Evolutionary conservation across 64 coral and sea anemone genomes (phyloP), one percentile per base, ranked within the genome.

Genomic region (Montipora foliosa): DNA sequence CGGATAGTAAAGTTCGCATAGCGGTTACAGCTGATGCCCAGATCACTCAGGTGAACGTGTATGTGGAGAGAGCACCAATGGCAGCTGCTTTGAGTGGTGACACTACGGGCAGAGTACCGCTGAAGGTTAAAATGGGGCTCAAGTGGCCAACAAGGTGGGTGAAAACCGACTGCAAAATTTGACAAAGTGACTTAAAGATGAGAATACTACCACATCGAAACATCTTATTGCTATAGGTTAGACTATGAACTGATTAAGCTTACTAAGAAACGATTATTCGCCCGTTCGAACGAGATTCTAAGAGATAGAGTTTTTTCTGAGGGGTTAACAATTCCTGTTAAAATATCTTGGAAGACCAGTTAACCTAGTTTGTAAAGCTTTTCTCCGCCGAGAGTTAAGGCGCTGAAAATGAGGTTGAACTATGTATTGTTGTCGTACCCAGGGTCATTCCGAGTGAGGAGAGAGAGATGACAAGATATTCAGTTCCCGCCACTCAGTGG

Each of bases 11-110:
- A 82, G 93, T 98, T 50, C 93, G 96, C 64, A 98, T 98, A 85
- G 74, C 91, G 5, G 93, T 92, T 47, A 91, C 89, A 48, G 88
- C 94, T 19, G 83, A 98, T 67, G 96, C 96, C 5, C 96, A 98
- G 48, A 95, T 98, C 20, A 64, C 87, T 12, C 89, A 95, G n/a
- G 87, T 98, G 12, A 89, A 89, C n/a, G 96, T 98, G 5, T 94
- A 89, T 11, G 96, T 95, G 29, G 96, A 98, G 19, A 79, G 96
- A 89, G 68, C 84, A 25, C 96, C 96, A 12, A 89, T 92, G 78
- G 96, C 96, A 15, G 93, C 96, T 4, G 88, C 90, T 10, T 93
- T 98, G 22, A 89, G 96, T 86, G 96, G 96, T 12, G 96, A 98
- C 74, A 77, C 92, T 48, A 98, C 94, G 59, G 96, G 96, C 51